These are phyloP conservation scores for Heterotilapia buettikoferi DNA, from an alignment of 2,113 vertebrate genomes.

Conservation along the genomic window DNA sequence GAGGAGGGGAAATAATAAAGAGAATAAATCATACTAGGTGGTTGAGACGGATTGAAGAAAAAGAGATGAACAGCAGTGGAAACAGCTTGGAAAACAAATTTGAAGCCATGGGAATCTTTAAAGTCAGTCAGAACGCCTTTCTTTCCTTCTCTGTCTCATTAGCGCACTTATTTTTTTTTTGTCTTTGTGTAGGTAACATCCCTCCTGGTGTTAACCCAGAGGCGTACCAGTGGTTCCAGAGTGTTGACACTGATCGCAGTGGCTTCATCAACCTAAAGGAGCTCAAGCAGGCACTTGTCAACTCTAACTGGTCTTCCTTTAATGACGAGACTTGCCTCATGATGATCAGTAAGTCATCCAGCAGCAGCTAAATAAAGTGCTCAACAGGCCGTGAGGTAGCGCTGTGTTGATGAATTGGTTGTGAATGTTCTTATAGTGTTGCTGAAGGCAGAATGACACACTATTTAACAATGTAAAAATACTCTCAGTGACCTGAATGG, in stretches of 20 bases:
- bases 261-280: slow-evolving; percentile 88
- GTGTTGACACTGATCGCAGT: slow-evolving; percentile 83
- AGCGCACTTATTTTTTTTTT: not conserved
- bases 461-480: not conserved
- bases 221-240: slow-evolving; percentile 90
- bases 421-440: not conserved
- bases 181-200: slow-evolving; percentile 64
- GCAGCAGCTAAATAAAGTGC: not conserved
- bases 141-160: not conserved
- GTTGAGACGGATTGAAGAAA: not conserved
- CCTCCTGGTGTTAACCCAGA: slow-evolving; percentile 84
- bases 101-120: not conserved
- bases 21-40: not conserved
- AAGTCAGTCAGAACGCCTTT: not conserved
- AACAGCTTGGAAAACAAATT: not conserved
- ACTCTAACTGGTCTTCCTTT: slow-evolving; percentile 92
- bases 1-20: not conserved
- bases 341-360: slow-evolving; percentile 88
- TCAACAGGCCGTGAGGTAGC: not conserved
- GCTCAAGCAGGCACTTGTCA: slow-evolving; percentile 90
- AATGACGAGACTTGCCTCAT: slow-evolving; percentile 90
- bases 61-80: not conserved
- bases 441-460: not conserved
- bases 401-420: not conserved
- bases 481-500: not conserved